Evolutionary conservation across 2,888 invertebrate species (phyloP).

Genomic region (Trachelus troglodyta): DNA sequence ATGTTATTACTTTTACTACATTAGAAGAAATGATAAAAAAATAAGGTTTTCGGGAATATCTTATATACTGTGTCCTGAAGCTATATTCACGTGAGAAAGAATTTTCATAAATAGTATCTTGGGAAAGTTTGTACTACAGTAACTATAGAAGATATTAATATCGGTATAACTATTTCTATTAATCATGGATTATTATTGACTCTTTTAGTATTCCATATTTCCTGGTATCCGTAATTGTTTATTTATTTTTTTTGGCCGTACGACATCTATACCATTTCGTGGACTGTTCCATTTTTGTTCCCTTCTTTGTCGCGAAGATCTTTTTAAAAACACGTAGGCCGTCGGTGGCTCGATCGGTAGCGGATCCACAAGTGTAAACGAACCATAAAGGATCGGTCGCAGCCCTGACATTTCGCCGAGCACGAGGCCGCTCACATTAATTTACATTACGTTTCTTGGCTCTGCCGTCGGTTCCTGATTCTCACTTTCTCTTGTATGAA

Average conservation of each 20-base stretch:
- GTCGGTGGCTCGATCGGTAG: neutral
- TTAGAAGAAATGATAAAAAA: neutral
- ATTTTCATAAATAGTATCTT: neutral
- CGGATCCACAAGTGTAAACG: constrained; percentile 11
- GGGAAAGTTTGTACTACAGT: neutral
- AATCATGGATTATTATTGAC: neutral
- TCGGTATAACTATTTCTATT: neutral
- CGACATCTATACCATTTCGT: neutral
- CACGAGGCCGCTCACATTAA: constrained; percentile 30
- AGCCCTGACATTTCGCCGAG: constrained; percentile 41
- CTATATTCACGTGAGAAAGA: neutral
- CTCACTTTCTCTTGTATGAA: constrained; percentile 21
- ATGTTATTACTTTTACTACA: neutral
- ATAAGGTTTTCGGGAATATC: neutral
- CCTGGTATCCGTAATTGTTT: neutral
- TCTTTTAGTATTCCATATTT: neutral
- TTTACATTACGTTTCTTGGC: constrained; percentile 30
- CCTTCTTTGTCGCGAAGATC: neutral
- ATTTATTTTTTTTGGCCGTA: neutral
- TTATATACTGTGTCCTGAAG: neutral
- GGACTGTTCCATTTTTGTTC: neutral
- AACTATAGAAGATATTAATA: neutral
- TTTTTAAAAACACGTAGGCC: neutral
- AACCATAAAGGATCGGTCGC: constrained; percentile 19
- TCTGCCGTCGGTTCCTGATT: constrained; percentile 29